Evolutionary conservation across 2,797 vertebrate species (phyloP).

Genomic region (Falco naumanni): DNA sequence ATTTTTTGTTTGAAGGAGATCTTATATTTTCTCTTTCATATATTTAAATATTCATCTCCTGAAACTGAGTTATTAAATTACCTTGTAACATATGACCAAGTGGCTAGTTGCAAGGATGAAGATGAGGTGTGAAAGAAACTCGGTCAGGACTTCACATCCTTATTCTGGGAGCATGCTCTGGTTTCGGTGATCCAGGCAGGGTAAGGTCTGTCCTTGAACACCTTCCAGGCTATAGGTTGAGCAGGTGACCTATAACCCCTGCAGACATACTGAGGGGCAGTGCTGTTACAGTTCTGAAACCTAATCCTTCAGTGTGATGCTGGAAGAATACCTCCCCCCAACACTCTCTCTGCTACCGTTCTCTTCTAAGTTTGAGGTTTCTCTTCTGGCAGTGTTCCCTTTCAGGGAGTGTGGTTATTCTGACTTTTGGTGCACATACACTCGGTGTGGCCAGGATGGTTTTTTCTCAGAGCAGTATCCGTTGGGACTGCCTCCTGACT

Average conservation of each 20-base stretch:
- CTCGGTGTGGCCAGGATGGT: background rate
- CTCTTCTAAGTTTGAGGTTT: background rate
- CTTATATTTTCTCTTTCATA: conserved; percentile 37
- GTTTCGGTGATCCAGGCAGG: background rate
- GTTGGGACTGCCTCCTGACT: background rate
- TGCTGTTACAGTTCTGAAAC: background rate
- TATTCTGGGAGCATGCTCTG: background rate
- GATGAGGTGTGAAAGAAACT: background rate
- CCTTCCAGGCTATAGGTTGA: background rate
- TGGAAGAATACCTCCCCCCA: background rate
- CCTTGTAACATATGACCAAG: background rate
- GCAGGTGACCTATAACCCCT: background rate
- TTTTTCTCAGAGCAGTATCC: background rate
- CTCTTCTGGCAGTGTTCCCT: background rate
- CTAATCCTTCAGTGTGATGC: background rate
- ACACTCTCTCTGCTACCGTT: background rate
- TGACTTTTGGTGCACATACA: fast-evolving
- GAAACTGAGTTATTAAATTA: conserved; percentile 27
- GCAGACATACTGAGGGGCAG: background rate
- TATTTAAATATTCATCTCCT: conserved; percentile 46
- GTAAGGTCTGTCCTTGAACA: background rate
- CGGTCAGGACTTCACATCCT: background rate
- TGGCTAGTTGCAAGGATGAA: background rate
- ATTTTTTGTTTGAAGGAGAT: conserved; percentile 24
- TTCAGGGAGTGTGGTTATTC: background rate